Base-by-base conservation (phyloP, 2,113 vertebrate genomes). In the Terrapene triunguis region DNA sequence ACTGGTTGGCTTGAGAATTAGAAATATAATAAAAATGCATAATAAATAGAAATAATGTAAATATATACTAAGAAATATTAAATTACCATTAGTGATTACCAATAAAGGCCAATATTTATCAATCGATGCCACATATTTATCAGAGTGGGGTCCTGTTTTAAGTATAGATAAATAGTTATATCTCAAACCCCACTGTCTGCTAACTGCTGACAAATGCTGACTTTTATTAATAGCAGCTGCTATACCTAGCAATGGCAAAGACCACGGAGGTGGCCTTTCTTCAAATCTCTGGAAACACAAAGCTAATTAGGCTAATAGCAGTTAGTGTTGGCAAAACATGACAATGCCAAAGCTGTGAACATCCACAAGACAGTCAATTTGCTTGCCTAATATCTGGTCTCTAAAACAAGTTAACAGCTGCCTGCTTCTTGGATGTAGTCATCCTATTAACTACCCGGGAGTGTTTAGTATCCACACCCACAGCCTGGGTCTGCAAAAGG, bases 371-470 rank as follows among this genome's bases (percentile, higher is more conserved):
- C 94, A 91, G 86, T 69, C 29, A 50, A 27, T 78, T 27, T 89
- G 17, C 27, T 93, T 95, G 81, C n/a, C 50, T 95, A 93, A n/a
- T 65, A 95, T 54, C 50, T 85, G 81, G 48, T 12, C 48, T 97
- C 53, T 51, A 59, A 89, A 94, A 92, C 38, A 87, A 87, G 11
- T 35, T 91, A 44, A 80, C 11, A 29, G n/a, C 82, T 93, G 42
- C 57, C 35, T 57, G 2, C 82, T 72, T 76, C 74, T 42, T 76
- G 42, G 14, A 72, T 35, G 44, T 51, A 93, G 94, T 76, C 78
- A 79, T 57, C 53, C 9, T 72, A 84, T n/a, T 80, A 92, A 84
- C 48, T 88, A 89, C 82, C 21, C 10, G 6, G n/a, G 25, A 55
- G 65, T 14, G 48, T 62, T 88, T 88, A 51, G 65, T 78, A 74